phyloP scores from a whole-genome alignment of 2,888 invertebrate genomes.

The Xanthia icteritia region DNA sequence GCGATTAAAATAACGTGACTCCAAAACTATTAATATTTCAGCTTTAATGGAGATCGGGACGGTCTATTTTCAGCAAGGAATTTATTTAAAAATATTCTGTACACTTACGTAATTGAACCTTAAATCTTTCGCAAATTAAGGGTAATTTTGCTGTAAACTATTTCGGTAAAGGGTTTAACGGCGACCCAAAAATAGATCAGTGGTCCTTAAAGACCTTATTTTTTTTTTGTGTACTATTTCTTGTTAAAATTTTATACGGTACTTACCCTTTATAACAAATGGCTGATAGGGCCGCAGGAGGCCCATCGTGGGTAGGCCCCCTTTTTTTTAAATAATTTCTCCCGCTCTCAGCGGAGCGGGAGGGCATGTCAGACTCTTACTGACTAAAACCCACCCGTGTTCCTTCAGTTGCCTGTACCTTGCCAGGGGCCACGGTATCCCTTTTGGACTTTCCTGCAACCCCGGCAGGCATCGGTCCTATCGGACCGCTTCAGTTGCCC shows the following conservation, averaged over 20 bases:
- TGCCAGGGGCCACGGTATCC: too few species aligned
- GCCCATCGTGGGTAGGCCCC: too few species aligned
- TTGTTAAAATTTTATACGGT: slow-evolving; percentile 4
- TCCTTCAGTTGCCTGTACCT: too few species aligned
- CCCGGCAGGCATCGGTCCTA: too few species aligned
- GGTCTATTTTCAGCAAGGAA: slow-evolving; percentile 1
- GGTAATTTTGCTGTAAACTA: slow-evolving; percentile 28
- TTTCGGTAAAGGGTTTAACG: slow-evolving; percentile 4
- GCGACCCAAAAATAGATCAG: slow-evolving; percentile 24
- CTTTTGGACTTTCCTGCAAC: too few species aligned
- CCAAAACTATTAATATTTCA: slow-evolving; percentile 6
- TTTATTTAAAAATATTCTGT: slow-evolving; percentile 11
- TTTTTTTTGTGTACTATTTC: not conserved
- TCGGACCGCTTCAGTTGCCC: too few species aligned
- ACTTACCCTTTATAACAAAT: not conserved
- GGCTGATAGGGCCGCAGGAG: not conserved
- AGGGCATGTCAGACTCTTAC: too few species aligned
- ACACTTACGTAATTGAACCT: not conserved
- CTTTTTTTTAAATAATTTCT: too few species aligned
- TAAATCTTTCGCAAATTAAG: slow-evolving; percentile 11
- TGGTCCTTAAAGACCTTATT: too few species aligned
- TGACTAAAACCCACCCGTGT: too few species aligned
- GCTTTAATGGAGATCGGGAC: not conserved
- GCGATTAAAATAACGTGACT: not conserved
- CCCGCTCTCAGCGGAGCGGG: too few species aligned